A percentile compares a stretch with the other conserved stretches of the same genome.
Conservation (phyloP, 1,140 invertebrate species). For the Monochamus saltuarius region DNA sequence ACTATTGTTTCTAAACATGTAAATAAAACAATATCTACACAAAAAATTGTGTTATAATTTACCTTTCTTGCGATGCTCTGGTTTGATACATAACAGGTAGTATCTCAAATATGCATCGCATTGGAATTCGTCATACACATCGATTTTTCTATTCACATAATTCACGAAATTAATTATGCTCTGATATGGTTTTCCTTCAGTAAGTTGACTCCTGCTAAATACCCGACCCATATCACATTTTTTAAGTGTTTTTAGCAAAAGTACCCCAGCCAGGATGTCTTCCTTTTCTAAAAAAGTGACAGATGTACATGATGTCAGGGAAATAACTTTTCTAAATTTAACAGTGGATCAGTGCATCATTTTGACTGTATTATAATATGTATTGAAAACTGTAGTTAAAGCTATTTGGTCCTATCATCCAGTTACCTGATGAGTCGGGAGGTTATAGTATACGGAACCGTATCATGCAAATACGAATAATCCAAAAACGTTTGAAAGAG, state of each 20-base stretch:
- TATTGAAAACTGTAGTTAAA: too few species aligned
- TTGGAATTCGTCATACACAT: slow-evolving; percentile 47
- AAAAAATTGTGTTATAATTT: background rate
- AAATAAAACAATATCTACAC: too few species aligned
- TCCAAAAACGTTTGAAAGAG: too few species aligned
- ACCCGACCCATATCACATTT: slow-evolving; percentile 44
- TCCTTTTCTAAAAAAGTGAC: slow-evolving; percentile 24
- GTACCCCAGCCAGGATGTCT: slow-evolving; percentile 35
- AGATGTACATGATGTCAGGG: too few species aligned
- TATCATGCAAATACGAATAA: too few species aligned
- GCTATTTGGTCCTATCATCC: too few species aligned
- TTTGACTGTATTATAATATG: too few species aligned
- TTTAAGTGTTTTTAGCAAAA: slow-evolving; percentile 40
- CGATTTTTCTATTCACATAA: slow-evolving; percentile 46
- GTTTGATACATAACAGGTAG: slow-evolving; percentile 51
- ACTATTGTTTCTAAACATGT: too few species aligned
- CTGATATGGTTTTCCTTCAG: slow-evolving; percentile 46
- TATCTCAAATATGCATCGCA: slow-evolving; percentile 47
- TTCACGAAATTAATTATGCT: slow-evolving; percentile 50
- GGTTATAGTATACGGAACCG: too few species aligned
- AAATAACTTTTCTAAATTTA: too few species aligned
- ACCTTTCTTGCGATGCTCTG: slow-evolving; percentile 49
- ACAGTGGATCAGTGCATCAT: too few species aligned
- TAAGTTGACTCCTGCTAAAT: slow-evolving; percentile 39
- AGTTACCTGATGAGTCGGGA: too few species aligned